Conservation (phyloP, 2,797 vertebrate species). For the Staurois parvus region DNA sequence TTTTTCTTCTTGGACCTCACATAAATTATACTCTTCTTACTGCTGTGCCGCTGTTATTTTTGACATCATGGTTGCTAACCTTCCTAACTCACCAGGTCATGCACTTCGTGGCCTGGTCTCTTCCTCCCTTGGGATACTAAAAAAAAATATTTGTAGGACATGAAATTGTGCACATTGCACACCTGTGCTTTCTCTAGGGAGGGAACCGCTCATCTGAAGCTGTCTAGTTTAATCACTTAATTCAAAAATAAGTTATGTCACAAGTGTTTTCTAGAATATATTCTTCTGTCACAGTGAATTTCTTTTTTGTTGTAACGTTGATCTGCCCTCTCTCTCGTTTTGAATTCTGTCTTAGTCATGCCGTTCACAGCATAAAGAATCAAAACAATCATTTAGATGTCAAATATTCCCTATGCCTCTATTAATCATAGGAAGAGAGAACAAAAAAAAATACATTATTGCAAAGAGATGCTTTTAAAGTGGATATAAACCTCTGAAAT, state of each 20-base stretch:
- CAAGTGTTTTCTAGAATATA: constrained; percentile 36
- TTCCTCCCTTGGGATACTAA: constrained; percentile 72
- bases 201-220: constrained; percentile 53
- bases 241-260: constrained; percentile 42
- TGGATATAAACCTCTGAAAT: no score
- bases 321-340: constrained; percentile 5
- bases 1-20: constrained; percentile 36
- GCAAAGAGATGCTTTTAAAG: background rate
- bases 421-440: background rate
- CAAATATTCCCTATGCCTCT: constrained; percentile 1
- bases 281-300: constrained; percentile 40
- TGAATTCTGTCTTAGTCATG: constrained; percentile 17
- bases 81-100: constrained; percentile 67
- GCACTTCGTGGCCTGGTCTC: constrained; percentile 62
- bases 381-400: constrained; percentile 21
- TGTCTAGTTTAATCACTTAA: constrained; percentile 45
- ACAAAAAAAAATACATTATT: background rate
- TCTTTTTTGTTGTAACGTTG: constrained; percentile 21
- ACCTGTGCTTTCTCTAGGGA: constrained; percentile 71
- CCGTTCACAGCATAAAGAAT: constrained; percentile 21
- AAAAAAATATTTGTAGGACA: constrained; percentile 75
- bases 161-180: constrained; percentile 65
- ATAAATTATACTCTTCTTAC: constrained; percentile 47
- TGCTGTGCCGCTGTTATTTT: constrained; percentile 68
- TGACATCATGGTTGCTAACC: constrained; percentile 68